These are phyloP conservation scores for Struthio camelus DNA, from an alignment of 2,113 vertebrate species.

Conservation along the genomic window DNA sequence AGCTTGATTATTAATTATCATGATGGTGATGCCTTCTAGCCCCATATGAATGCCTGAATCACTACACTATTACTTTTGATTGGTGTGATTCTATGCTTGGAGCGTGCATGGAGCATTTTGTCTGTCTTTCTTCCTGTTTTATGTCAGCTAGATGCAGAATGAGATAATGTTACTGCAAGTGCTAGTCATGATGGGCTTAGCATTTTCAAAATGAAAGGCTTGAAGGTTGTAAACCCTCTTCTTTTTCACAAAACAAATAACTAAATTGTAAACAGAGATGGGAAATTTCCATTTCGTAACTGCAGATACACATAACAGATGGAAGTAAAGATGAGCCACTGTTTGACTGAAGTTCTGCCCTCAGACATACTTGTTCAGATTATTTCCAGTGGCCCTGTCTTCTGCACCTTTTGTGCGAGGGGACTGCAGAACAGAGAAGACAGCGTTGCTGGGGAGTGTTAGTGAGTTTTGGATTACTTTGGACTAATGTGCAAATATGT, in stretches of 20 bases:
- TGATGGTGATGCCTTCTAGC: accelerated
- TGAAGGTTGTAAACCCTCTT: background rate
- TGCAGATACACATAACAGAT: background rate
- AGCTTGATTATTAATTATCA: background rate
- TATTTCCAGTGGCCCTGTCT: background rate
- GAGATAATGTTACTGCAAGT: background rate
- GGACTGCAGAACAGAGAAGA: background rate
- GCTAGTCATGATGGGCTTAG: accelerated
- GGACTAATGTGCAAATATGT: background rate
- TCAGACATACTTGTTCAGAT: background rate
- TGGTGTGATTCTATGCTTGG: background rate
- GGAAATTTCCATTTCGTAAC: background rate
- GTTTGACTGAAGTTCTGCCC: background rate
- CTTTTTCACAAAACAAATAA: accelerated
- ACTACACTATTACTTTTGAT: background rate
- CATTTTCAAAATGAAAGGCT: background rate
- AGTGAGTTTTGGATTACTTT: background rate
- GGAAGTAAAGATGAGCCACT: background rate
- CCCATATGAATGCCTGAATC: background rate
- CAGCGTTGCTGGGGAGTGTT: background rate
- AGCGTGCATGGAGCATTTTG: accelerated
- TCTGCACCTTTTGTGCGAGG: background rate
- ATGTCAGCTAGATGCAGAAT: background rate
- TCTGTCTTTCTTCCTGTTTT: background rate
- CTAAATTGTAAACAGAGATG: background rate